phyloP scores from a whole-genome alignment of 2,797 vertebrate genomes.

The Betta splendens region DNA sequence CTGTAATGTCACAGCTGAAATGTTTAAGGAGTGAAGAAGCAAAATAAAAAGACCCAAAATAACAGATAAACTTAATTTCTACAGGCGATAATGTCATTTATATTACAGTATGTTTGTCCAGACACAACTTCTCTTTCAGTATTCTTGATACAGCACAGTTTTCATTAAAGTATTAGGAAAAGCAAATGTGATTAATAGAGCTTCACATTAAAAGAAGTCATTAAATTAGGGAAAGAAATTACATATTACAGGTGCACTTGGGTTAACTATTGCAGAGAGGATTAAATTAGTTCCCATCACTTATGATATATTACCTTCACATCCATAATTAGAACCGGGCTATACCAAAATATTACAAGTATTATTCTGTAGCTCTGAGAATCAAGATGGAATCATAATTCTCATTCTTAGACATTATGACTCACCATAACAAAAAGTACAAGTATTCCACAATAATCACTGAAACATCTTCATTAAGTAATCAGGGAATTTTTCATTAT shows the following conservation, averaged over 20 bases:
- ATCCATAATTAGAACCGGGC: neutral
- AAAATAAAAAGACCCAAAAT: neutral
- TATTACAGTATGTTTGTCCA: neutral
- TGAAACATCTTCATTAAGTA: too few species aligned
- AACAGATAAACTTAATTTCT: neutral
- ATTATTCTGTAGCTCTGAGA: too few species aligned
- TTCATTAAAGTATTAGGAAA: neutral
- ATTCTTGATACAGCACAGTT: neutral
- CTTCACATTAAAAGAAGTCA: neutral
- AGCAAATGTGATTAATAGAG: neutral
- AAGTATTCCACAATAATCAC: too few species aligned
- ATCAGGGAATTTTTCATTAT: neutral
- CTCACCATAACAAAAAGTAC: neutral
- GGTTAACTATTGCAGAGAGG: neutral
- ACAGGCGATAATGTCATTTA: too few species aligned
- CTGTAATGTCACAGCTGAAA: constrained; percentile 7
- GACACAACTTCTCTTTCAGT: neutral
- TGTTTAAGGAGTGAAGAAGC: neutral
- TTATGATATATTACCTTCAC: neutral
- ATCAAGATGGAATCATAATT: neutral
- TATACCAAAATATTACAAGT: neutral
- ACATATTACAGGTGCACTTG: too few species aligned
- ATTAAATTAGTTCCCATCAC: neutral
- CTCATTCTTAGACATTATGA: neutral
- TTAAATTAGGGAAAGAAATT: too few species aligned